Base-by-base conservation (phyloP, 1,140 invertebrate species). In the Bombus superbus region DNA sequence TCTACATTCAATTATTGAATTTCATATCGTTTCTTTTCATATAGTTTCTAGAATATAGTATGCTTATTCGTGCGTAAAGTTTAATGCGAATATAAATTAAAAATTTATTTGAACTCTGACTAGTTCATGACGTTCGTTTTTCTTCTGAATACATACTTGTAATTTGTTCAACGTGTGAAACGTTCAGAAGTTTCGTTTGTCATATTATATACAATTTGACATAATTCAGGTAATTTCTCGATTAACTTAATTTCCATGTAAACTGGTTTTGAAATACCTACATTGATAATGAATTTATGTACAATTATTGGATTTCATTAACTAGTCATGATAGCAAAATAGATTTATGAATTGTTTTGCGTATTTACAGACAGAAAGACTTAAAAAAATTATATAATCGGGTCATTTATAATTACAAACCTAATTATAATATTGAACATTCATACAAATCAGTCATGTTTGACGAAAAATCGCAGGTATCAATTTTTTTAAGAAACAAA, bases 41-140 rank as follows among this genome's bases (percentile, higher is more conserved):
- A 8, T 53, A 53, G 18, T 8, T 53, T 53, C 0, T 53, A 53
- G 13, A 44, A 53, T n/a, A 32, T 25, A 32, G 11, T 22, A 47
- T 13, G 22, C 42, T 64, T 38, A 35, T 47, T 28, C 62, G 66
- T 59, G 22, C 59, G 1, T 15, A 66, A 32, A 22, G 13, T 40
- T 64, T 42, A 53, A 79, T 44, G 18, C 15, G 22, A 22, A 35
- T 28, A 69, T 42, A 76, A 22, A 25, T 76, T 5, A 82, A 53
- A 42, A 69, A 72, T 79, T 71, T 25, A 68, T 66, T 81, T 62
- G 69, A 81, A 57, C 78, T 85, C 44, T 81, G 83, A 85, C 78
- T 85, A 85, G 83, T 85, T 81, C 78, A 85, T 42, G 28, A 59
- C 73, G 42, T 69, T 69, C 66, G n/a, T 76, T 81, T 40, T 47